phyloP scores from a whole-genome alignment of 2,888 invertebrate genomes.

The Biston betularia region DNA sequence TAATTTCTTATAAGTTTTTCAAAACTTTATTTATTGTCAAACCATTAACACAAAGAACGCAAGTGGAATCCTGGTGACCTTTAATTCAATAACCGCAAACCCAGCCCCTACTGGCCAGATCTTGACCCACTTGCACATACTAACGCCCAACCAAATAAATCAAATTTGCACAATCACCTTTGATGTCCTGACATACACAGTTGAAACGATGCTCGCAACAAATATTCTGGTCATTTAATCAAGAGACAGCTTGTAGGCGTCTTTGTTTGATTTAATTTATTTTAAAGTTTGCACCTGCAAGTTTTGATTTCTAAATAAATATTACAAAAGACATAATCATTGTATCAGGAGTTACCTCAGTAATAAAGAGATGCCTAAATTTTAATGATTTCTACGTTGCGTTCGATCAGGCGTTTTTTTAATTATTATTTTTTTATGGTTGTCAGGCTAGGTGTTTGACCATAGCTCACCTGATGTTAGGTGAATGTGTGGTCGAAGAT shows the following conservation, averaged over 20 bases:
- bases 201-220: slow-evolving; percentile 7
- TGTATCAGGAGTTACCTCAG: no score
- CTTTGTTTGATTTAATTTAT: slow-evolving; percentile 7
- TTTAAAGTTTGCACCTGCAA: neutral
- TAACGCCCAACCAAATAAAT: slow-evolving; percentile 17
- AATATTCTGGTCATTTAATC: slow-evolving; percentile 9
- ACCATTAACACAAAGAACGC: slow-evolving; percentile 9
- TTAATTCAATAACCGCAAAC: slow-evolving; percentile 16
- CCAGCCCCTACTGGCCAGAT: slow-evolving; percentile 18
- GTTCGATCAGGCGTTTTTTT: no score
- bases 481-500: no score
- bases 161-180: slow-evolving; percentile 21
- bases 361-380: no score
- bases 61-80: slow-evolving; percentile 24
- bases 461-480: no score
- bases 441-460: no score
- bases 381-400: no score
- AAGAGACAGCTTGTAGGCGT: neutral
- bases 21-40: neutral
- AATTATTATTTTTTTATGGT: no score
- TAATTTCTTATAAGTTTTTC: no score
- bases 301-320: no score
- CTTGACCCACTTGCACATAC: slow-evolving; percentile 31
- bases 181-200: slow-evolving; percentile 15
- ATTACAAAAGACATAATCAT: no score